A percentile compares a stretch with the other conserved stretches of the same genome.
These are phyloP conservation scores for Aphyosemion australe DNA, from an alignment of 2,113 vertebrate genomes.

Conservation along the genomic window DNA sequence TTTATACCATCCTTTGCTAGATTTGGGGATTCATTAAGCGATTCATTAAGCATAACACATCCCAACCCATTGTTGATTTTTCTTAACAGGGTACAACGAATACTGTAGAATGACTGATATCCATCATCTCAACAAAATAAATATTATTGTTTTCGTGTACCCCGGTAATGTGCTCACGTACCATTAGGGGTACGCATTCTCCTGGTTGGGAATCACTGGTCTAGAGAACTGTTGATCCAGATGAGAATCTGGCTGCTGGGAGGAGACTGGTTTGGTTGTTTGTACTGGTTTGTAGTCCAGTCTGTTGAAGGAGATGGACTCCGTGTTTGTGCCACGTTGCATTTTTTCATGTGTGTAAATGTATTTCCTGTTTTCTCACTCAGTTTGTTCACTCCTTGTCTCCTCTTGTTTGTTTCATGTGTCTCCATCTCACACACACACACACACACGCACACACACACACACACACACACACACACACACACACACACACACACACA, in stretches of 20 bases:
- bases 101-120: no score
- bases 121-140: no score
- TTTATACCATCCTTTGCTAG: no score
- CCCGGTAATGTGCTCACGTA: no score
- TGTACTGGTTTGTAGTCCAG: background rate
- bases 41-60: no score
- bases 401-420: constrained; percentile 31
- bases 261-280: background rate
- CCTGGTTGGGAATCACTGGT: background rate
- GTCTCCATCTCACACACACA: constrained; percentile 16
- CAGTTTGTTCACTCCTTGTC: constrained; percentile 47
- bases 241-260: background rate
- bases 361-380: constrained; percentile 31
- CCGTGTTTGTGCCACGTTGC: background rate
- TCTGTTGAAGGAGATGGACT: background rate
- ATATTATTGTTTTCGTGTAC: no score
- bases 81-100: no score
- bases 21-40: no score
- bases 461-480: background rate
- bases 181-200: no score
- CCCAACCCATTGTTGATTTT: no score
- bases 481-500: constrained; percentile 6
- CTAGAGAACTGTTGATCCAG: background rate
- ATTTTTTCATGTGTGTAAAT: constrained; percentile 12
- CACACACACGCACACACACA: constrained; percentile 8